Percentiles rank a stretch among this genome's conserved stretches.
Conservation (phyloP, 2,888 invertebrate species). For the Junonia oenone region DNA sequence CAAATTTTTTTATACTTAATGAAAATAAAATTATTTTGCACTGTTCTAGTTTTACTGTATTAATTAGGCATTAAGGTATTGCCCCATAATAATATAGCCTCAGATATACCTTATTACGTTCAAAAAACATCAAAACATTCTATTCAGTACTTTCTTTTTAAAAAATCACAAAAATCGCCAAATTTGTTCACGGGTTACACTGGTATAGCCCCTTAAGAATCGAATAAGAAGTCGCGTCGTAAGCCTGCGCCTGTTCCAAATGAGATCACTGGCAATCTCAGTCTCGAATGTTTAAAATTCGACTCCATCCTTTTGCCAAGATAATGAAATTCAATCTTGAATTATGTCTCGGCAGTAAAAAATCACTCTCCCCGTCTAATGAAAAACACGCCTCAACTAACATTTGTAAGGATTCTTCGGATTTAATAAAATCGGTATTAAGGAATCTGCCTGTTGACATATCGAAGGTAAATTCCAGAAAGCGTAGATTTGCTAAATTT, state of each 20-base stretch:
- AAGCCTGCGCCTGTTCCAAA: slow-evolving; percentile 7
- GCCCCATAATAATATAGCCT: too few relatives aligned
- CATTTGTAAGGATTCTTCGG: neutral
- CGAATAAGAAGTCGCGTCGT: neutral
- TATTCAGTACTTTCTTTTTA: too few relatives aligned
- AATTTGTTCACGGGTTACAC: too few relatives aligned
- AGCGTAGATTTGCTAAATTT: neutral
- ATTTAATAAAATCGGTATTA: neutral
- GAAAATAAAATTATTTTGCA: too few relatives aligned
- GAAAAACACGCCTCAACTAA: slow-evolving; percentile 13
- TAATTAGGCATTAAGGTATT: too few relatives aligned
- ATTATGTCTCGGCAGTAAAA: slow-evolving; percentile 9
- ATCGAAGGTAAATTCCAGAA: neutral
- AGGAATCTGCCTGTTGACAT: neutral
- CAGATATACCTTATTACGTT: too few relatives aligned
- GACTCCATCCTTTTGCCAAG: slow-evolving; percentile 13
- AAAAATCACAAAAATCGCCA: too few relatives aligned
- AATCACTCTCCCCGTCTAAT: slow-evolving; percentile 13
- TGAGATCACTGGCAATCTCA: slow-evolving; percentile 21
- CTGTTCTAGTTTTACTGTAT: too few relatives aligned
- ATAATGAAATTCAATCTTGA: slow-evolving; percentile 26
- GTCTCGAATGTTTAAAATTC: slow-evolving; percentile 20
- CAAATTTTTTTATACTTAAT: too few relatives aligned
- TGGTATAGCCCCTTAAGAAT: too few relatives aligned
- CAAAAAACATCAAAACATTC: too few relatives aligned